Conservation (phyloP, 2,888 invertebrate genomes). For the Drosophila merina region DNA sequence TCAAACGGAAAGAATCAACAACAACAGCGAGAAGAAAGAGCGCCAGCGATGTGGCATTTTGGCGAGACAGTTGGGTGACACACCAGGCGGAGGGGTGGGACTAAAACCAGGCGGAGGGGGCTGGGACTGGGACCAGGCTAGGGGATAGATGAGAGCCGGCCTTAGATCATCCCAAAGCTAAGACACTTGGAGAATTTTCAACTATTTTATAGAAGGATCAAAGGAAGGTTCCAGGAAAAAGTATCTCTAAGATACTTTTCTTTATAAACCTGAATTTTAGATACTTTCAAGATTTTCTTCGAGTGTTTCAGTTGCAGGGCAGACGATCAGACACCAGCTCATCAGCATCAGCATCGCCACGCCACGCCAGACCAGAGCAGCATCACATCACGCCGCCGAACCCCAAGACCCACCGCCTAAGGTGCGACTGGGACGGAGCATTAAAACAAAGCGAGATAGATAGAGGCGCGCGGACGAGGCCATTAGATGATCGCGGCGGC, state of each 20-base stretch:
- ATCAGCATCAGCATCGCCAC: conserved; percentile 20
- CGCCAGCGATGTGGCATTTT: conserved; percentile 48
- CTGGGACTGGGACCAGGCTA: background rate
- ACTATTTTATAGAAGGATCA: too few relatives aligned
- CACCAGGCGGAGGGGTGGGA: conserved; percentile 4
- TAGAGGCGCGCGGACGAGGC: conserved; percentile 58
- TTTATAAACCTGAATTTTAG: too few relatives aligned
- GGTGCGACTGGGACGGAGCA: background rate
- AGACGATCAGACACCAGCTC: conserved; percentile 49
- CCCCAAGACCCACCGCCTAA: conserved; percentile 3
- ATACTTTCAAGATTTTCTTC: background rate
- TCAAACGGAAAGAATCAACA: conserved; percentile 13
- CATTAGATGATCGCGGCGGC: conserved; percentile 74
- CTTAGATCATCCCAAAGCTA: background rate
- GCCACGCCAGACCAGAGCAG: conserved; percentile 11
- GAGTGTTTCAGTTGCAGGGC: conserved; percentile 32
- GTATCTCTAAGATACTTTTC: too few relatives aligned
- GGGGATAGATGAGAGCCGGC: conserved; percentile 13
- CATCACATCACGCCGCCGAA: conserved; percentile 12
- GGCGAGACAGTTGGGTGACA: conserved; percentile 76
- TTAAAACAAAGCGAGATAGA: conserved; percentile 1
- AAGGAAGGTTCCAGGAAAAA: background rate
- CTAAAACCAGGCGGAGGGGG: background rate
- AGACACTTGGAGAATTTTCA: background rate
- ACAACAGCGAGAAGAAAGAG: conserved; percentile 23